Evolutionary conservation across 2,113 vertebrate species (phyloP).

Genomic region (Geococcyx californianus): DNA sequence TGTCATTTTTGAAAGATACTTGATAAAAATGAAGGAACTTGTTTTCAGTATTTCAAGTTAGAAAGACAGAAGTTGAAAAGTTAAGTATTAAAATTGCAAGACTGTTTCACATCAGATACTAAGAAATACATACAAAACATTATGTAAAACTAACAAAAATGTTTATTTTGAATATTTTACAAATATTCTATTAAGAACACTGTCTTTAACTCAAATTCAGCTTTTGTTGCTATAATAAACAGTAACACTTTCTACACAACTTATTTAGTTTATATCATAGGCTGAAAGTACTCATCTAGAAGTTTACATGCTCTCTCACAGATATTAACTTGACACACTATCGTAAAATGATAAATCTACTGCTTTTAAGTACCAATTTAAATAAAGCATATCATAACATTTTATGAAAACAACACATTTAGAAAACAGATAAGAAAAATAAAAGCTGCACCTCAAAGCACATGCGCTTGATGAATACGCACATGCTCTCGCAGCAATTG

Average conservation of each 20-base stretch:
- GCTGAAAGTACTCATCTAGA: neutral
- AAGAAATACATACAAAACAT: neutral
- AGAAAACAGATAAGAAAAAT: conserved; percentile 1
- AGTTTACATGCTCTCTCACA: neutral
- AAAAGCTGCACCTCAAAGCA: neutral
- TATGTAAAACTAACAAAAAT: neutral
- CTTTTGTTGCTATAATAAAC: neutral
- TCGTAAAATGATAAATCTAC: neutral
- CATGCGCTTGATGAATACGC: neutral
- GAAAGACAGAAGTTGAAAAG: neutral
- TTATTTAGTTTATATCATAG: neutral
- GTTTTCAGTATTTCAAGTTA: neutral
- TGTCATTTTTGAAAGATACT: neutral
- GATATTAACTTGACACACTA: neutral
- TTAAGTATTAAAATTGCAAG: neutral
- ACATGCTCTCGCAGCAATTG: conserved; percentile 18
- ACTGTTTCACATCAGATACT: neutral
- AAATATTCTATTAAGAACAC: neutral
- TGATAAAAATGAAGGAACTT: neutral
- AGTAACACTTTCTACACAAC: neutral
- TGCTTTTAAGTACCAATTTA: neutral
- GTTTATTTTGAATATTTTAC: neutral
- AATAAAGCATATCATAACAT: neutral
- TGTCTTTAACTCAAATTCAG: neutral
- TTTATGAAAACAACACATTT: conserved; percentile 8